Conservation (phyloP, 2,113 vertebrate genomes). For the Alexandromys fortis region DNA sequence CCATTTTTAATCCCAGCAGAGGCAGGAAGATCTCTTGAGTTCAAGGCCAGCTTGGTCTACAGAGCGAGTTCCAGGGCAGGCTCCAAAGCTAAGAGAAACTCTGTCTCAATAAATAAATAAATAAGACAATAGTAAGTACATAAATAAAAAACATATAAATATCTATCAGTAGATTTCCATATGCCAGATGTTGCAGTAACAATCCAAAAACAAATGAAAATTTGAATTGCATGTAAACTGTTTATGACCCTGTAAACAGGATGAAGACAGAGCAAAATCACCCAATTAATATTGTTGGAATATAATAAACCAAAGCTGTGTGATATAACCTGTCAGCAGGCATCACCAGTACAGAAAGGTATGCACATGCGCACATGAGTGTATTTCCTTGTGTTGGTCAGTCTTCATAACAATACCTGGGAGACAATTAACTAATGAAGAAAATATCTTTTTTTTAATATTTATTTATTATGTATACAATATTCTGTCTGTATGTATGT, state of each 20-base stretch:
- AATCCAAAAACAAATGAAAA: not conserved
- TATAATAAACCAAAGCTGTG: too few species aligned
- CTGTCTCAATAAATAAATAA: too few species aligned
- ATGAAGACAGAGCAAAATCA: not conserved
- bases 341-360: not conserved
- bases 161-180: not conserved
- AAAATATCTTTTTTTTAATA: too few species aligned
- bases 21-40: too few species aligned
- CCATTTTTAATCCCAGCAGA: too few species aligned
- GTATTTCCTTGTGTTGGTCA: not conserved
- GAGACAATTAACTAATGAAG: not conserved
- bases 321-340: not conserved
- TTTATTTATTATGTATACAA: too few species aligned
- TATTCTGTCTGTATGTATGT: too few species aligned
- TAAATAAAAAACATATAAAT: not conserved
- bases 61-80: too few species aligned
- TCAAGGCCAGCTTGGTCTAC: too few species aligned
- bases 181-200: not conserved
- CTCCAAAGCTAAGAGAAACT: too few species aligned
- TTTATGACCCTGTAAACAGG: not conserved
- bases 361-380: not conserved
- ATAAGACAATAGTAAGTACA: not conserved
- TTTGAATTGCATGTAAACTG: not conserved
- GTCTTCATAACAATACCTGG: not conserved
- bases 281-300: too few species aligned